Evolutionary conservation across 2,797 vertebrate species (phyloP).

Genomic region (Garrulus glandarius): DNA sequence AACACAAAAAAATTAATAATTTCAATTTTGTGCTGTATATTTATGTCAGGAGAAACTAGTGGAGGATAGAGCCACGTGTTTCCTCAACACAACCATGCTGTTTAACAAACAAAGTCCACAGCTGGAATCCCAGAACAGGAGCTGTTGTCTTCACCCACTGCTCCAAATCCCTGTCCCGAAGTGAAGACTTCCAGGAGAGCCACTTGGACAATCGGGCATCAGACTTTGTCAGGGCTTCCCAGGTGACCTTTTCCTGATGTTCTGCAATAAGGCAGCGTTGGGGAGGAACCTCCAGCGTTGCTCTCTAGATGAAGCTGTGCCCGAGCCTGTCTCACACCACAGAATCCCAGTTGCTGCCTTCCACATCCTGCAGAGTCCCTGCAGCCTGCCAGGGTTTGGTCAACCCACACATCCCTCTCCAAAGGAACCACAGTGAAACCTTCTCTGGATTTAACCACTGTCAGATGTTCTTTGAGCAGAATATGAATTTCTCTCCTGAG

Average conservation of each 20-base stretch:
- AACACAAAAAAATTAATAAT: not conserved
- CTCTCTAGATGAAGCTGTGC: not conserved
- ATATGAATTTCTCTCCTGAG: not conserved
- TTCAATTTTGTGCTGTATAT: not conserved
- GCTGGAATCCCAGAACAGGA: not conserved
- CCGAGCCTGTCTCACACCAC: not conserved
- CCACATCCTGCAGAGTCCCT: not conserved
- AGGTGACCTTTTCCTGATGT: not conserved
- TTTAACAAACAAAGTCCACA: not conserved
- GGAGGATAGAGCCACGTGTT: not conserved
- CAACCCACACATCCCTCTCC: not conserved
- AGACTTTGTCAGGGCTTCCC: not conserved
- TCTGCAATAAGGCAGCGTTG: rapidly evolving
- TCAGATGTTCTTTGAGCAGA: slow-evolving; percentile 11
- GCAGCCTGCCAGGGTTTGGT: not conserved
- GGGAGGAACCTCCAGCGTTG: rapidly evolving
- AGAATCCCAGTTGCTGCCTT: not conserved
- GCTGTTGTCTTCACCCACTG: rapidly evolving
- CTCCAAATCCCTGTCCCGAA: rapidly evolving
- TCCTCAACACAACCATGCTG: not conserved
- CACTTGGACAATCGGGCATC: not conserved
- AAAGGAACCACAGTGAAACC: not conserved
- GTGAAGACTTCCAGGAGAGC: not conserved
- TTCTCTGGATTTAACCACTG: not conserved
- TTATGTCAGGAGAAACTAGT: not conserved